phyloP scores from a whole-genome alignment of 2,797 vertebrate genomes.

The Leuciscus waleckii region DNA sequence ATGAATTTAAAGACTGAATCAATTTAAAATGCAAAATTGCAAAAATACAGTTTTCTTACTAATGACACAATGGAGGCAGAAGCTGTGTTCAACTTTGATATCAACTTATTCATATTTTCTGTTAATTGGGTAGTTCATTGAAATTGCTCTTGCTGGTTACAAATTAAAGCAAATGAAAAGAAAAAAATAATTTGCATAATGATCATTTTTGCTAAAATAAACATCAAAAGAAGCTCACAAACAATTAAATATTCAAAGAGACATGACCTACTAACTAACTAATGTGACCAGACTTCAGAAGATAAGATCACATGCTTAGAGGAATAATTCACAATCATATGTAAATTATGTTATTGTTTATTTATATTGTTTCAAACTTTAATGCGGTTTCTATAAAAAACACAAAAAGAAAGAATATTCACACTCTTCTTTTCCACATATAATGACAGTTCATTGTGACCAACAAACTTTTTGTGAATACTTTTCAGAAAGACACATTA shows the following conservation, averaged over 20 bases:
- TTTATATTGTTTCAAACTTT: not conserved
- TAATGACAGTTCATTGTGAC: not conserved
- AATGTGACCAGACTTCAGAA: not conserved
- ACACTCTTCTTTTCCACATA: not conserved
- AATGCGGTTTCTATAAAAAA: not conserved
- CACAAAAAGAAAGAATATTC: not conserved
- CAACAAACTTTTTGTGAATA: too few species aligned
- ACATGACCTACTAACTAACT: not conserved
- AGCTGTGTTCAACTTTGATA: not conserved
- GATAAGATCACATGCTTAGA: not conserved
- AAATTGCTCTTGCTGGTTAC: not conserved
- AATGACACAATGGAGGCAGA: not conserved
- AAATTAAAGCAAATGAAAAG: not conserved
- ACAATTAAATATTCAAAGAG: conserved; percentile 1
- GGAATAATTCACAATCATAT: not conserved
- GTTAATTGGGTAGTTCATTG: not conserved
- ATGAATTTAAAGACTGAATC: not conserved
- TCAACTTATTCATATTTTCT: not conserved
- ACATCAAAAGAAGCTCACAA: conserved; percentile 6
- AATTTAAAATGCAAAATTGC: not conserved
- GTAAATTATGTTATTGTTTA: not conserved
- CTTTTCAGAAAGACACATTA: too few species aligned
- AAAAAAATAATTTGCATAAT: not conserved
- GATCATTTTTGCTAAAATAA: not conserved
- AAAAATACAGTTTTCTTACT: not conserved